Conservation (phyloP, 2,888 invertebrate genomes). For the Philonicus albiceps region DNA sequence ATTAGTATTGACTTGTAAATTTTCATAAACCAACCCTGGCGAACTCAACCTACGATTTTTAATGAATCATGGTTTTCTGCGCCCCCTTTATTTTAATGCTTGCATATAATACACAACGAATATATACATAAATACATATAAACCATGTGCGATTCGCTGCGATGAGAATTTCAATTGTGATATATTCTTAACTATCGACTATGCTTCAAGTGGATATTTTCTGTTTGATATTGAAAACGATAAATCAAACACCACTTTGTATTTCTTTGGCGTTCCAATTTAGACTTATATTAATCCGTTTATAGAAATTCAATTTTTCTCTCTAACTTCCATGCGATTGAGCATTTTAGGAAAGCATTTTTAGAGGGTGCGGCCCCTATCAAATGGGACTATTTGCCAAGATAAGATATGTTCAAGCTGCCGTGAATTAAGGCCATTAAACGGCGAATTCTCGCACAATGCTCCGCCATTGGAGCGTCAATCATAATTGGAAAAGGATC, state of each 20-base stretch:
- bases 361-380: not conserved
- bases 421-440: not conserved
- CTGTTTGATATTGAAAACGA: not conserved
- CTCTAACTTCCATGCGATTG: not conserved
- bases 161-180: not conserved
- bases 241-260: not conserved
- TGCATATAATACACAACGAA: not conserved
- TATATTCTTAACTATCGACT: not conserved
- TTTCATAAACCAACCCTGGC: not conserved
- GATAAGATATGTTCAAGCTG: not conserved
- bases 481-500: conserved; percentile 11
- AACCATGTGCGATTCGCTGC: not conserved
- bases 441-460: not conserved
- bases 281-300: not conserved
- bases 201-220: not conserved
- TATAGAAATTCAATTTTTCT: not conserved
- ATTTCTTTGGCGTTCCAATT: not conserved
- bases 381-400: not conserved
- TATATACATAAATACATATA: not conserved
- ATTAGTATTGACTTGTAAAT: not conserved
- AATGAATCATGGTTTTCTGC: not conserved
- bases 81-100: not conserved
- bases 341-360: not conserved
- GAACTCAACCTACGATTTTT: not conserved
- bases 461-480: conserved; percentile 2